Conservation (phyloP, 2,888 invertebrate genomes). For the Lumbricus terrestris region DNA sequence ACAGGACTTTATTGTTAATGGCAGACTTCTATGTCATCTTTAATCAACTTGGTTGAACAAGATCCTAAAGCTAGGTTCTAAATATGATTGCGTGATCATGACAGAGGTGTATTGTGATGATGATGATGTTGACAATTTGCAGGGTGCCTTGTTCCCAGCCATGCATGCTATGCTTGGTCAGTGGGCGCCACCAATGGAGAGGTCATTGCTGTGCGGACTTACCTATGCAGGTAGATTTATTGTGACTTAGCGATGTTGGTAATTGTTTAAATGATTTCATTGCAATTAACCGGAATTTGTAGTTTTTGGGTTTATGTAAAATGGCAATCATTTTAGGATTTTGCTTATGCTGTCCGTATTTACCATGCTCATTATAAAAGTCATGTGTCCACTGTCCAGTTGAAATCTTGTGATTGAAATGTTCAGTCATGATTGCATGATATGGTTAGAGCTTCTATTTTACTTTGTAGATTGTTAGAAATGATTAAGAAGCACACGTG, state of each 20-base stretch:
- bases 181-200: conserved; percentile 85
- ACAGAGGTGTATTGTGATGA: neutral
- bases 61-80: neutral
- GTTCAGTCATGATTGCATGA: neutral
- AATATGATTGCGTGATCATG: neutral
- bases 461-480: neutral
- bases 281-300: neutral
- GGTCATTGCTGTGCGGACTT: conserved; percentile 42
- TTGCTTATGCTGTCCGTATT: neutral
- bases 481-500: too few species aligned
- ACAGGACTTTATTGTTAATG: too few species aligned
- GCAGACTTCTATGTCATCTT: too few species aligned
- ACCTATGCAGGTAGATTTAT: conserved; percentile 43
- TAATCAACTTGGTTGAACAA: neutral
- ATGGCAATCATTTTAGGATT: neutral
- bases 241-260: neutral
- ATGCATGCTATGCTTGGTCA: conserved; percentile 87
- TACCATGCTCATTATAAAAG: neutral
- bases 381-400: neutral
- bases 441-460: neutral
- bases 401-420: neutral
- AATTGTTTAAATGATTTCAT: neutral
- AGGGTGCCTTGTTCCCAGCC: conserved; percentile 78
- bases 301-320: neutral
- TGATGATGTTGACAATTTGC: neutral